phyloP scores from a whole-genome alignment of 2,888 invertebrate genomes.

The Hypercompe scribonia region DNA sequence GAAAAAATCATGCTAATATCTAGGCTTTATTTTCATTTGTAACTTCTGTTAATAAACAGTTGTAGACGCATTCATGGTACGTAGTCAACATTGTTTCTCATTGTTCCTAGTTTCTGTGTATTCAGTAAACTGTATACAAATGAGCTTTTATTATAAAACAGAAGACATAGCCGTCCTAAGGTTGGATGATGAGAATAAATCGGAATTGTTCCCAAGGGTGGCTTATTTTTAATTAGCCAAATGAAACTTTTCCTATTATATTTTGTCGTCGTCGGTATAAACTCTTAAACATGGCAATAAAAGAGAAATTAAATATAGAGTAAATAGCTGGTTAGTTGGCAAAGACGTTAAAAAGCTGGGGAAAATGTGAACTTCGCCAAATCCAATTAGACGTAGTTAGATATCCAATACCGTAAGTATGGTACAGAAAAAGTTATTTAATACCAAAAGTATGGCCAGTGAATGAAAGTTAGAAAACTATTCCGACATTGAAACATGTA shows the following conservation, averaged over 20 bases:
- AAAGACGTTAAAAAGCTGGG: constrained; percentile 57
- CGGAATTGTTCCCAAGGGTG: constrained; percentile 73
- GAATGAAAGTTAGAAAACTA: constrained; percentile 42
- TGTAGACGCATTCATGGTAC: constrained; percentile 61
- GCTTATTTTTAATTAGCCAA: constrained; percentile 84
- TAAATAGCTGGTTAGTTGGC: constrained; percentile 51
- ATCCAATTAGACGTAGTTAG: constrained; percentile 78
- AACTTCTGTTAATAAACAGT: constrained; percentile 58
- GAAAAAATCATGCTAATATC: no score
- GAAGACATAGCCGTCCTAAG: constrained; percentile 63
- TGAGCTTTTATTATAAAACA: constrained; percentile 70
- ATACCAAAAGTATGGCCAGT: constrained; percentile 1
- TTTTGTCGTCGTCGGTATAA: constrained; percentile 69
- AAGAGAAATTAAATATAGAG: constrained; percentile 77
- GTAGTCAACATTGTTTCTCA: constrained; percentile 64
- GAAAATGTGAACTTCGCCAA: constrained; percentile 71
- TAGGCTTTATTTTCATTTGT: constrained; percentile 47
- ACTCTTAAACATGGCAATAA: constrained; percentile 54
- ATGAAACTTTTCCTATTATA: constrained; percentile 83
- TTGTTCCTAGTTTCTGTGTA: constrained; percentile 67
- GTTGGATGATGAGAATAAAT: constrained; percentile 77
- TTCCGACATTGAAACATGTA: constrained; percentile 53
- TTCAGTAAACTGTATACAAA: constrained; percentile 65
- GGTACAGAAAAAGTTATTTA: constrained; percentile 66
- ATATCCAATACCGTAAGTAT: constrained; percentile 70